Base-by-base conservation (phyloP, 2,797 vertebrate genomes). In the Prunella strophiata region DNA sequence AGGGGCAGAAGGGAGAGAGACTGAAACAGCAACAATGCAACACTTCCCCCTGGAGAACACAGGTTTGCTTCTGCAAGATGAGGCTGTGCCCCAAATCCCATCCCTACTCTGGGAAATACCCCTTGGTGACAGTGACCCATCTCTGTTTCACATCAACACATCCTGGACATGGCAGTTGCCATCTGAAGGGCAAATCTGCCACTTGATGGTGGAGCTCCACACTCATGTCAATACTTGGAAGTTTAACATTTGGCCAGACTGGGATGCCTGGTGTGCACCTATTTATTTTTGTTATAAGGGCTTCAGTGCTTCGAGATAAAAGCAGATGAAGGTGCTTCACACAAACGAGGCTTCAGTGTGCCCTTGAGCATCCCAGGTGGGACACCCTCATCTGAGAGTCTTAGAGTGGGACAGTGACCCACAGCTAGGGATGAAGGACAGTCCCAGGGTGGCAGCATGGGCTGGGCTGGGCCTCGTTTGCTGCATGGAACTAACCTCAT, bases 1-100 rank as follows among this genome's bases (percentile, higher is more conserved):
- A 97, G 96, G 97, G 96, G 83, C 80, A 97, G 91, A 95, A 94
- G 29, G 66, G 54, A 34, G 63, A 71, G 59, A 54, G 83, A 51
- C 40, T 82, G 57, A 19, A 73, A 75, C 22, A 89, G 54, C 70
- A 91, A 76, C 2, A 47, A 75, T 19, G 36, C 0, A 7, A 67
- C 23, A 42, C 22, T 80, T 67, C 61, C 83, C 42, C 32, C 23
- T 54, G 21, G 34, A 72, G 50, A 55, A 48, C 40, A 50, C 17
- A 67, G 59, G n/a, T 55, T 88, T 91, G 84, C 34, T 93, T 81
- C 84, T 84, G 45, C 42, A 62, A 89, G 74, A 61, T 42, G 38
- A 85, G 15, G 40, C 25, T 65, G 10, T 67, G 42, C 22, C 34
- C n/a, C 32, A 91, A 50, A 71, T 47, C 29, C 45, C 19, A 66